Evolutionary conservation across 2,888 invertebrate species (phyloP).

Genomic region (Hirtodrosophila alboralis): DNA sequence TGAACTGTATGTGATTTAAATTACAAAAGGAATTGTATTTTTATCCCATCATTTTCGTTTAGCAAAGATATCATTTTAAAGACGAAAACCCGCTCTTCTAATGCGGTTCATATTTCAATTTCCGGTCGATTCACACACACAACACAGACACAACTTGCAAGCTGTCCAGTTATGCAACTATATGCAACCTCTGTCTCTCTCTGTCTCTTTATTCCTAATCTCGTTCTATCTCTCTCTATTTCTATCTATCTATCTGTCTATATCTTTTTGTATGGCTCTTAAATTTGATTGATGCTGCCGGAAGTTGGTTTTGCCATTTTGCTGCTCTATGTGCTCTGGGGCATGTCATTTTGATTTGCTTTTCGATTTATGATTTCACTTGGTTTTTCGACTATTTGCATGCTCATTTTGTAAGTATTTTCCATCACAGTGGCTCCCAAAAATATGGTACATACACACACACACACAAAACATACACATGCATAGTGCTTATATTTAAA

Average conservation of each 20-base stretch:
- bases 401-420: slow-evolving; percentile 25
- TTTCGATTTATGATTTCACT: slow-evolving; percentile 41
- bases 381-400: slow-evolving; percentile 39
- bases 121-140: slow-evolving; percentile 55
- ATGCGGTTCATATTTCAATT: slow-evolving; percentile 70
- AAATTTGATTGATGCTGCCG: slow-evolving; percentile 69
- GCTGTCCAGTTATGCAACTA: slow-evolving; percentile 30
- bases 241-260: slow-evolving; percentile 4
- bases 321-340: slow-evolving; percentile 22
- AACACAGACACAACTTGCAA: slow-evolving; percentile 21
- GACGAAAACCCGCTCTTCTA: slow-evolving; percentile 26
- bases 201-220: background rate
- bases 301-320: slow-evolving; percentile 54
- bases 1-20: slow-evolving; percentile 10
- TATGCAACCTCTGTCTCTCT: background rate
- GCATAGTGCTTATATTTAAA: slow-evolving; percentile 36
- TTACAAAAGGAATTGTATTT: slow-evolving; percentile 9
- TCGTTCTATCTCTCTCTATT: background rate
- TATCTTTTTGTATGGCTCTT: slow-evolving; percentile 31
- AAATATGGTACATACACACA: slow-evolving; percentile 25
- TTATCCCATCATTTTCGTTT: slow-evolving; percentile 48
- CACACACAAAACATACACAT: slow-evolving; percentile 8
- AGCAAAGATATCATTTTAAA: slow-evolving; percentile 40
- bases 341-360: slow-evolving; percentile 52
- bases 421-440: slow-evolving; percentile 61